phyloP scores from a whole-genome alignment of 1,140 invertebrate genomes.

The Eulimnadia texana region DNA sequence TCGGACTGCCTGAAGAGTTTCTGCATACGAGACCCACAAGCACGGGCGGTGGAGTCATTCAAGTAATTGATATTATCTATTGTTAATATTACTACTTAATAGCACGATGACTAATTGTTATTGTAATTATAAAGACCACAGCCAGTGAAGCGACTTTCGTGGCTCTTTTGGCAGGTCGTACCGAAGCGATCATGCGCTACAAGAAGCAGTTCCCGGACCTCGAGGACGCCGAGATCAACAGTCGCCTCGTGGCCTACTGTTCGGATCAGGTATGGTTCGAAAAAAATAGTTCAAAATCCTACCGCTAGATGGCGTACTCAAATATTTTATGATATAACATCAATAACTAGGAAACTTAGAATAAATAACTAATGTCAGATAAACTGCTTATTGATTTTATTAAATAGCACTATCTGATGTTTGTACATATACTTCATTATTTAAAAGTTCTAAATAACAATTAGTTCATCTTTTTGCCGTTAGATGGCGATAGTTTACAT shows the following conservation, averaged over 20 bases:
- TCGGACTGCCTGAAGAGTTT: constrained; percentile 79
- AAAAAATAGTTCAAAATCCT: neutral
- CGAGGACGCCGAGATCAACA: constrained; percentile 77
- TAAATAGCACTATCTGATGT: too few species aligned
- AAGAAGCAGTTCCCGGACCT: constrained; percentile 44
- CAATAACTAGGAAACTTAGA: neutral
- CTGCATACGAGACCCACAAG: constrained; percentile 56
- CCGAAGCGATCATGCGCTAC: constrained; percentile 56
- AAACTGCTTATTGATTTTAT: too few species aligned
- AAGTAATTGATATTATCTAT: constrained; percentile 33
- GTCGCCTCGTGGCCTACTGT: constrained; percentile 83
- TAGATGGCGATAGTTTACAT: too few species aligned
- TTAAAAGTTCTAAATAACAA: too few species aligned
- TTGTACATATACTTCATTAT: too few species aligned
- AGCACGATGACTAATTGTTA: neutral
- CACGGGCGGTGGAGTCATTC: constrained; percentile 80
- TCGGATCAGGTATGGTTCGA: constrained; percentile 43
- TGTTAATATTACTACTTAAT: neutral
- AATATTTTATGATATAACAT: neutral
- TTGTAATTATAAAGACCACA: constrained; percentile 42
- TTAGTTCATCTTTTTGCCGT: too few species aligned
- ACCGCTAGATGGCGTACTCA: too few species aligned
- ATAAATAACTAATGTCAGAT: neutral
- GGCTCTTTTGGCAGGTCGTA: constrained; percentile 73
- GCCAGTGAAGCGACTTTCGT: constrained; percentile 86